A percentile compares a stretch with the other conserved stretches of the same genome.
phyloP scores from a whole-genome alignment of 2,797 vertebrate species.

The Oryzias dopingdopingensis region DNA sequence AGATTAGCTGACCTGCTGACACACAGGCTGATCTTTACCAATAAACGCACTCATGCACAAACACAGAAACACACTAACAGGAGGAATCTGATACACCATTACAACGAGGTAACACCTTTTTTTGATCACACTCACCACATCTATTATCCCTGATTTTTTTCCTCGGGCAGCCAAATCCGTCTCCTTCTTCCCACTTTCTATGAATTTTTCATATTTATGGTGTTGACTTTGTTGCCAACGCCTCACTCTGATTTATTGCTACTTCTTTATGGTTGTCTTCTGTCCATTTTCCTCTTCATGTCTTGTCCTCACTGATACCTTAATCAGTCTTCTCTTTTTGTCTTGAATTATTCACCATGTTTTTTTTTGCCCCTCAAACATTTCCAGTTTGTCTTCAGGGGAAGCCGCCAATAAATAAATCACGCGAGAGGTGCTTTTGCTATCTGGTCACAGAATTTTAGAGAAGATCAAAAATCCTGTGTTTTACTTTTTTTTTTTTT shows the following conservation, averaged over 20 bases:
- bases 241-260: conserved; percentile 40
- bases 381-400: conserved; percentile 74
- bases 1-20: conserved; percentile 76
- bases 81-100: conserved; percentile 55
- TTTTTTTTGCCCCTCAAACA: conserved; percentile 56
- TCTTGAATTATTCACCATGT: conserved; percentile 77
- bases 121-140: conserved; percentile 35
- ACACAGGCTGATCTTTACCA: conserved; percentile 57
- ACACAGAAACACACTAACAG: conserved; percentile 30
- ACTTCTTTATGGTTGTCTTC: conserved; percentile 48
- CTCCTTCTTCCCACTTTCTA: conserved; percentile 5
- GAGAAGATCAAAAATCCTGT: conserved; percentile 26
- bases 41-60: conserved; percentile 41
- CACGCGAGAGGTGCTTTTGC: conserved; percentile 51
- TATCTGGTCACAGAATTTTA: conserved; percentile 26
- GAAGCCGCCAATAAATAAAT: conserved; percentile 80
- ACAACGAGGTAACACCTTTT: conserved; percentile 39
- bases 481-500: conserved; percentile 28
- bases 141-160: conserved; percentile 1
- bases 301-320: conserved; percentile 43
- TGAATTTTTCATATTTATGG: conserved; percentile 59
- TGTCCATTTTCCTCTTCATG: conserved; percentile 35
- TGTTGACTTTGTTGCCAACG: conserved; percentile 34
- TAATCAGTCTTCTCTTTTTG: conserved; percentile 72
- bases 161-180: not conserved